These are phyloP conservation scores for Nasonia oneida DNA, from an alignment of 2,888 invertebrate genomes.

Conservation along the genomic window DNA sequence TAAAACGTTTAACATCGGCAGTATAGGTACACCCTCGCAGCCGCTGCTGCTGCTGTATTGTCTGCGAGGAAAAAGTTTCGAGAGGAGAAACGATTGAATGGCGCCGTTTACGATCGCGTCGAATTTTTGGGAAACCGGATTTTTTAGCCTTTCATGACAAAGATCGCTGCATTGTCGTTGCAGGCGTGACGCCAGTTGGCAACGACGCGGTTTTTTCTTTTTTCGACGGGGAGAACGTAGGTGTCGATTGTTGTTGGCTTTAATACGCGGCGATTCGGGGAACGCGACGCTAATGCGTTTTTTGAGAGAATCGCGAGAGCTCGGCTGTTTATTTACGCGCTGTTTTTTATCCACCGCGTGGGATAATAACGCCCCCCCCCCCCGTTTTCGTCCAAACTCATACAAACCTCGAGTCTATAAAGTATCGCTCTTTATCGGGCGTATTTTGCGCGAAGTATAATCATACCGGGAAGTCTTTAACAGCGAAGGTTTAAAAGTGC, in stretches of 20 bases:
- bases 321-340: neutral
- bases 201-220: neutral
- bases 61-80: neutral
- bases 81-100: conserved; percentile 5
- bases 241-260: conserved; percentile 3
- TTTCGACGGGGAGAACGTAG: neutral
- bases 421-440: neutral
- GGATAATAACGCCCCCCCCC: neutral
- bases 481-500: neutral
- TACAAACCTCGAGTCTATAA: neutral
- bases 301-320: neutral
- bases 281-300: neutral
- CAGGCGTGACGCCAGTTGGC: neutral
- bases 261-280: neutral
- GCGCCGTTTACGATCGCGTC: conserved; percentile 26
- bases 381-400: neutral
- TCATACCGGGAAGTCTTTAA: neutral
- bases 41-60: neutral
- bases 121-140: conserved; percentile 32
- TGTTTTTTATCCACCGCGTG: neutral
- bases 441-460: neutral
- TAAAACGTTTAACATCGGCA: conserved; percentile 42
- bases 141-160: conserved; percentile 38
- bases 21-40: no score
- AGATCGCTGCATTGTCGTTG: neutral